Conservation (phyloP, 2,888 invertebrate genomes). For the Orchestes rusci region DNA sequence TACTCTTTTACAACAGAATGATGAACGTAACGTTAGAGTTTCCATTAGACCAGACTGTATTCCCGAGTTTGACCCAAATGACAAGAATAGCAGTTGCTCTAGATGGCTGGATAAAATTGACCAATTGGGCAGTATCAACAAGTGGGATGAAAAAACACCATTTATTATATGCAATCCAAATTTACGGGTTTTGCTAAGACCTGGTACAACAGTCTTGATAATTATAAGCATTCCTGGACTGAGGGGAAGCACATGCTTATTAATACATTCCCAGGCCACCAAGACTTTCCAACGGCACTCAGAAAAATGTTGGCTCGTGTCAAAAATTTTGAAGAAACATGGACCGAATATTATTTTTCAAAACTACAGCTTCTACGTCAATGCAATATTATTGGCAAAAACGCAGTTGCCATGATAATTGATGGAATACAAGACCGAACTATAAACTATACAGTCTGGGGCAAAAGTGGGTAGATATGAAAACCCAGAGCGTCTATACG, state of each 20-base stretch:
- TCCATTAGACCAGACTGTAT: conserved; percentile 16
- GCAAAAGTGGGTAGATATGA: conserved; percentile 7
- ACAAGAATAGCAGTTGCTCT: conserved; percentile 8
- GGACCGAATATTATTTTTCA: conserved; percentile 19
- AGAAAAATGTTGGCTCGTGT: conserved; percentile 9
- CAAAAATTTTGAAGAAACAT: conserved; percentile 9
- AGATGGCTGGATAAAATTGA: conserved; percentile 14
- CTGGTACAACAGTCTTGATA: conserved; percentile 10
- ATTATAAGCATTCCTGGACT: conserved; percentile 14
- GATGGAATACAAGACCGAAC: background rate
- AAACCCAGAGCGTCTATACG: too few species aligned
- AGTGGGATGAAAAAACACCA: conserved; percentile 13
- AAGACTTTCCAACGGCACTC: conserved; percentile 11
- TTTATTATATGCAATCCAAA: conserved; percentile 14
- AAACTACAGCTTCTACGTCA: conserved; percentile 14
- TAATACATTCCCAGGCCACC: conserved; percentile 12
- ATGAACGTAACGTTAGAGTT: conserved; percentile 3
- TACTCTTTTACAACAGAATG: conserved; percentile 7
- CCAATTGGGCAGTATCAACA: conserved; percentile 9
- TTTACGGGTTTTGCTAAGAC: conserved; percentile 9
- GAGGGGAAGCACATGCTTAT: conserved; percentile 17
- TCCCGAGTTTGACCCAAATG: conserved; percentile 12
- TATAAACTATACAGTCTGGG: conserved; percentile 8
- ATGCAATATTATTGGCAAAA: background rate
- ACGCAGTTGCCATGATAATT: background rate